Conservation (phyloP, 1,140 invertebrate genomes). For the Chymomyza costata region DNA sequence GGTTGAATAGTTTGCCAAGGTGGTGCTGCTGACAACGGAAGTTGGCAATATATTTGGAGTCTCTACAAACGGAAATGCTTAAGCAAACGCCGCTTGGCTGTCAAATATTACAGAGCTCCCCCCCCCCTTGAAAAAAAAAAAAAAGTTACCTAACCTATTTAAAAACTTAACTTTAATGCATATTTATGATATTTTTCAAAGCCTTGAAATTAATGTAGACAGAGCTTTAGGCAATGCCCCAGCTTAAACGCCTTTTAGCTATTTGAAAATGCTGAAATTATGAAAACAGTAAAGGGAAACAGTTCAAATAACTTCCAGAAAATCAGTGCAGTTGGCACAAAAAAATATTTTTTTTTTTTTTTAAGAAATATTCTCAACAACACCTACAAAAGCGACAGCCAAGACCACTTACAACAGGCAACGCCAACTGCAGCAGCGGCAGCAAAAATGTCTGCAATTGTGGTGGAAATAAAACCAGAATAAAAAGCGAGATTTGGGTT, state of each 20-base stretch:
- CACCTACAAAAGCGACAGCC: slow-evolving; percentile 15
- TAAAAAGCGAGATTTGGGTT: no score
- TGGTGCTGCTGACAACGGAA: slow-evolving; percentile 41
- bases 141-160: background rate
- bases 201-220: background rate
- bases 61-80: slow-evolving; percentile 62
- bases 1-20: slow-evolving; percentile 4
- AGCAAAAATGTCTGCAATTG: slow-evolving; percentile 33
- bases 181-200: background rate
- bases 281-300: background rate
- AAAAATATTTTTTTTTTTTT: slow-evolving; percentile 11
- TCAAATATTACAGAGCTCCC: background rate
- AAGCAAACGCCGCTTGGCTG: slow-evolving; percentile 31
- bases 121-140: background rate
- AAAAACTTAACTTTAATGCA: background rate
- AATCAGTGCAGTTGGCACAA: slow-evolving; percentile 36
- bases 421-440: slow-evolving; percentile 5
- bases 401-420: slow-evolving; percentile 12
- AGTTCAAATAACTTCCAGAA: slow-evolving; percentile 12
- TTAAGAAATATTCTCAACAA: no score
- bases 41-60: slow-evolving; percentile 73
- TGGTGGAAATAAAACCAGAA: no score
- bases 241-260: no score
- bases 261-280: background rate
- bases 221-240: no score